phyloP scores from a whole-genome alignment of 1,140 invertebrate genomes.

The Metaphire vulgaris region DNA sequence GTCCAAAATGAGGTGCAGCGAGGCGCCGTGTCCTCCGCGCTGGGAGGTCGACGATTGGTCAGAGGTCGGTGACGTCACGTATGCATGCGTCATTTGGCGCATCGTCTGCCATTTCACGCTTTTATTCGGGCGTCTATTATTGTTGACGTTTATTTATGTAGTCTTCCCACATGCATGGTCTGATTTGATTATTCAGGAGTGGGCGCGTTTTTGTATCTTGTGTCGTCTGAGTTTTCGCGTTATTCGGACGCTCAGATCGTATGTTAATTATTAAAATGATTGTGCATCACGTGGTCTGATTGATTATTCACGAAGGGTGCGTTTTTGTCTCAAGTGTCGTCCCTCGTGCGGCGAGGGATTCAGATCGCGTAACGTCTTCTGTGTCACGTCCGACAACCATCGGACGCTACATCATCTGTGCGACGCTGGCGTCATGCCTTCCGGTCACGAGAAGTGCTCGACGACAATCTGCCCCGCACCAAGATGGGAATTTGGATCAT shows the following conservation, averaged over 20 bases:
- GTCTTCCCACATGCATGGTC: too few species aligned
- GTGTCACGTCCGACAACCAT: neutral
- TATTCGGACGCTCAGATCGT: too few species aligned
- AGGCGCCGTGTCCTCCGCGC: conserved; percentile 59
- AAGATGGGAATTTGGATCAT: neutral
- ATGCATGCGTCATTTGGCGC: too few species aligned
- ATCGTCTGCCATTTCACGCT: too few species aligned
- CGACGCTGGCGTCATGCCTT: neutral
- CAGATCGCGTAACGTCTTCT: neutral
- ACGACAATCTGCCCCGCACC: neutral
- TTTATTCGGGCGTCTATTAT: too few species aligned
- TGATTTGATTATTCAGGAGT: too few species aligned
- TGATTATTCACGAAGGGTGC: too few species aligned
- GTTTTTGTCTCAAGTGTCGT: neutral
- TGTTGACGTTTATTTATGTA: too few species aligned
- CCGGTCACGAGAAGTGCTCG: neutral
- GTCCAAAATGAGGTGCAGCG: conserved; percentile 58
- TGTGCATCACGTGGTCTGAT: too few species aligned
- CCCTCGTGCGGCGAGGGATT: neutral
- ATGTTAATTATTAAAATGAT: too few species aligned
- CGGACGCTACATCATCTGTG: neutral
- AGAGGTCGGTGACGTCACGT: conserved; percentile 54
- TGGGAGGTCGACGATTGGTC: conserved; percentile 67
- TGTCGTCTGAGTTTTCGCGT: too few species aligned
- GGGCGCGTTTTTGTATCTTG: too few species aligned